These are phyloP conservation scores for Antechinus stuartii DNA, from an alignment of 2,113 vertebrate genomes.

Conservation along the genomic window DNA sequence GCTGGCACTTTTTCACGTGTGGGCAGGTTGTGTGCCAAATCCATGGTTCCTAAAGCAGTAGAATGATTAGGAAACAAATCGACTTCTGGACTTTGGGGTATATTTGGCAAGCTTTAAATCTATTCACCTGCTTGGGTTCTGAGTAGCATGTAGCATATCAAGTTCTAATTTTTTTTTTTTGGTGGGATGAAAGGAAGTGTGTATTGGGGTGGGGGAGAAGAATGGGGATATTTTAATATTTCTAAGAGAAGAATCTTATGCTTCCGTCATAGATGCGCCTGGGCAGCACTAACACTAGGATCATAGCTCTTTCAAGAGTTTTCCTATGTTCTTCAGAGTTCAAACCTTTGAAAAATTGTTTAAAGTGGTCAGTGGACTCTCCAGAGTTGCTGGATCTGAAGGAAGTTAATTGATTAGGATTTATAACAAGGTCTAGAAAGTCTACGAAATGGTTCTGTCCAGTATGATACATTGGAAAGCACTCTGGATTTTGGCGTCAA, in stretches of 20 bases:
- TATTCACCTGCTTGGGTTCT: neutral
- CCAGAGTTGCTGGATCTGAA: constrained; percentile 11
- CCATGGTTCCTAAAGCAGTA: neutral
- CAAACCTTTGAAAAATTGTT: neutral
- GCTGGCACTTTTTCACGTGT: neutral
- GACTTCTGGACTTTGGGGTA: neutral
- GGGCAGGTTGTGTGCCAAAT: neutral
- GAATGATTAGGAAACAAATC: neutral
- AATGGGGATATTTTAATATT: neutral
- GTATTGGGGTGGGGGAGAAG: accelerated
- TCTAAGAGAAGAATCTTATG: neutral
- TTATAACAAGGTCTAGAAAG: constrained; percentile 30
- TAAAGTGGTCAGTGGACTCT: neutral
- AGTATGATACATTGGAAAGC: constrained; percentile 7
- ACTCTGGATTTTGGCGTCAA: neutral
- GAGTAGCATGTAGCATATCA: neutral
- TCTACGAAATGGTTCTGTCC: neutral
- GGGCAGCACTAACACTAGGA: too few species aligned
- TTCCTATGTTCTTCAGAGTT: neutral
- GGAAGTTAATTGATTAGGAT: neutral
- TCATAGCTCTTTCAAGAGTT: neutral
- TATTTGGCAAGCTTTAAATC: neutral
- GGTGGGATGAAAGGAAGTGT: neutral
- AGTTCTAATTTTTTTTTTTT: neutral
- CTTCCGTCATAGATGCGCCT: neutral